Percentiles rank a stretch among this genome's conserved stretches.
Evolutionary conservation across 2,888 invertebrate genomes (phyloP).

Genomic region (Leptinotarsa haldemani): DNA sequence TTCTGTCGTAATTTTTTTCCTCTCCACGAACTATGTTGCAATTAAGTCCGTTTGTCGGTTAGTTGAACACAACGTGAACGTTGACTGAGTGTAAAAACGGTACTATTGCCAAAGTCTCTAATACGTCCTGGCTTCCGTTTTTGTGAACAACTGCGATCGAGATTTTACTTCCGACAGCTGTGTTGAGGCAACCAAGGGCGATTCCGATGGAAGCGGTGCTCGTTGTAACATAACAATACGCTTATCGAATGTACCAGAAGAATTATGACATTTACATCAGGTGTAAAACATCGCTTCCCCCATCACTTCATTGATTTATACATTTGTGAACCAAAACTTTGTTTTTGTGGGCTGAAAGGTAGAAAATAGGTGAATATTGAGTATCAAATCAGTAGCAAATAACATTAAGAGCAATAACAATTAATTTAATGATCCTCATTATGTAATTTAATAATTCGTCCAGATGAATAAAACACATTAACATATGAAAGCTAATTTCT

Average conservation of each 20-base stretch:
- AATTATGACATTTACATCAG: background rate
- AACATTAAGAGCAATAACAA: no score
- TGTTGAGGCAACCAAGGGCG: background rate
- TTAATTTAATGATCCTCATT: no score
- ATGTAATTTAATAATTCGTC: no score
- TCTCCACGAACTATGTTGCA: constrained; percentile 20
- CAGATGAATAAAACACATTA: no score
- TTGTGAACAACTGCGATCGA: background rate
- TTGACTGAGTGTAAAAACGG: constrained; percentile 28
- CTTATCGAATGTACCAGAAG: background rate
- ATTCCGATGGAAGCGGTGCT: background rate
- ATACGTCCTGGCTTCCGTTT: constrained; percentile 18
- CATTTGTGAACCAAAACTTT: no score
- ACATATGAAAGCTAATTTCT: no score
- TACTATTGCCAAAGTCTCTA: background rate
- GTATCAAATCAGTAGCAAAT: no score
- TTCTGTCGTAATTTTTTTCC: constrained; percentile 19
- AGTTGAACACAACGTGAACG: constrained; percentile 25
- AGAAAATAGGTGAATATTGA: no score
- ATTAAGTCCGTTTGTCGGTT: constrained; percentile 22
- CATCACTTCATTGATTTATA: no score
- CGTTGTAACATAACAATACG: background rate
- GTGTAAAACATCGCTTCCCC: no score
- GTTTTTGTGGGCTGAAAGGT: no score
- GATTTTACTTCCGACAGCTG: constrained; percentile 12